Evolutionary conservation across 1,140 invertebrate species (phyloP), one percentile per base, ranked within the genome.

Genomic region (Hirudo medicinalis): DNA sequence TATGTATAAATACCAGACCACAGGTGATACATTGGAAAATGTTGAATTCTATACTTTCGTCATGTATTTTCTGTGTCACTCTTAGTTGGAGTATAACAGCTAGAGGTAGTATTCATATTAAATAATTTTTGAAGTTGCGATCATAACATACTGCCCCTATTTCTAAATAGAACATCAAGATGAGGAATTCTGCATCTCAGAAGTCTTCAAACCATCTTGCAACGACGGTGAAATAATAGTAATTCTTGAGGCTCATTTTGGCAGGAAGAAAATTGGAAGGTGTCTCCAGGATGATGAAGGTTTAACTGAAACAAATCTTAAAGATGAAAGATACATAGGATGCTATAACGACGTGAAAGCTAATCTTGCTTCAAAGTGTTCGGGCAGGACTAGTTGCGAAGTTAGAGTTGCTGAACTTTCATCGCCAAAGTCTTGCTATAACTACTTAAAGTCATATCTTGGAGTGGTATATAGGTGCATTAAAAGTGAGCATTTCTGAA

Each of bases 321-420:
- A 29, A 32, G 36, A 40, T 29, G 25, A 29, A 36, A 36, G 57
- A 63, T 63, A 63, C 17, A 13, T 63, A 32, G 72, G 72, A n/a
- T 73, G 72, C 27, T 25, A n/a, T 8, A 54, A 27, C 15, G 69
- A 73, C 53, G 69, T 73, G 9, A 49, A 70, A 25, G 36, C 57
- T n/a, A 32, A 66, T 15, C 40, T 68, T 27, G 72, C 63, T 53
- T 55, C 40, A n/a, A 32, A 36, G 72, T 73, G 72, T 27, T 73
- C 72, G 5, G 72, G 72, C 2, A 27, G 54, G 36, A 66, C 17
- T 2, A 43, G 27, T 19, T 73, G 72, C 36, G 43, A 67, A 36
- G 71, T 73, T 29, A 49, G 54, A 20, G 69, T 73, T 32, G 67
- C 36, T 11, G 36, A 68, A 8, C 22, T 68, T 68, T 29, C 25